Conservation (phyloP, 2,113 vertebrate genomes). For the Hippocampus mohnikei region DNA sequence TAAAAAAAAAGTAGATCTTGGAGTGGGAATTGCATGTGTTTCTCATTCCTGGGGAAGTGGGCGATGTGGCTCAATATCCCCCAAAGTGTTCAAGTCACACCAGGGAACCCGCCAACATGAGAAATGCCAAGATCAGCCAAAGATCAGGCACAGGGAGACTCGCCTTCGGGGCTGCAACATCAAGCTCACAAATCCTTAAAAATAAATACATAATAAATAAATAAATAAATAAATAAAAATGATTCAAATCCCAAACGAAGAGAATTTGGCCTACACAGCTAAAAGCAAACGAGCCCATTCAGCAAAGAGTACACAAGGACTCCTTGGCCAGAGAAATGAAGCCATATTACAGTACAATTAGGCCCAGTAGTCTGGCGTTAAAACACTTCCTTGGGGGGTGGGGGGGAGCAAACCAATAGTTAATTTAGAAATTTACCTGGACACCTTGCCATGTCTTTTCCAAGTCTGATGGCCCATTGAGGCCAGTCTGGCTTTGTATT, state of each 20-base stretch:
- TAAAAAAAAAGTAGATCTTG: neutral
- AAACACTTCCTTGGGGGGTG: slow-evolving; percentile 15
- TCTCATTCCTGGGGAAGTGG: slow-evolving; percentile 43
- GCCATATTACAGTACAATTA: slow-evolving; percentile 49
- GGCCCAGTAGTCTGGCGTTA: slow-evolving; percentile 33
- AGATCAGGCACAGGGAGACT: slow-evolving; percentile 32
- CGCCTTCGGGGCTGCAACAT: slow-evolving; percentile 44
- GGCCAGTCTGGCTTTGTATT: slow-evolving; percentile 32
- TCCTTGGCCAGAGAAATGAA: slow-evolving; percentile 41
- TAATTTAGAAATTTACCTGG: slow-evolving; percentile 15
- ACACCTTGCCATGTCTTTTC: slow-evolving; percentile 12
- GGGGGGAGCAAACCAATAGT: neutral
- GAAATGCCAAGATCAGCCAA: slow-evolving; percentile 62
- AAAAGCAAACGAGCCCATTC: slow-evolving; percentile 60
- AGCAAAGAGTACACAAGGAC: slow-evolving; percentile 50
- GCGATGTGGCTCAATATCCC: slow-evolving; percentile 38
- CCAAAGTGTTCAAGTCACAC: slow-evolving; percentile 53
- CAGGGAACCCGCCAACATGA: slow-evolving; percentile 46
- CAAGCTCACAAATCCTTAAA: slow-evolving; percentile 58
- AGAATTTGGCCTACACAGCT: slow-evolving; percentile 60
- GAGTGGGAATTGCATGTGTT: slow-evolving; percentile 28
- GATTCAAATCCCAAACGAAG: slow-evolving; percentile 56
- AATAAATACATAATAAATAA: too few species aligned
- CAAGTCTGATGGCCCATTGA: slow-evolving; percentile 19
- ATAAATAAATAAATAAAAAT: slow-evolving; percentile 11